Percentiles rank a stretch among this genome's conserved stretches.
phyloP scores from a whole-genome alignment of 2,113 vertebrate genomes.

The Forbesichthys agassizii region DNA sequence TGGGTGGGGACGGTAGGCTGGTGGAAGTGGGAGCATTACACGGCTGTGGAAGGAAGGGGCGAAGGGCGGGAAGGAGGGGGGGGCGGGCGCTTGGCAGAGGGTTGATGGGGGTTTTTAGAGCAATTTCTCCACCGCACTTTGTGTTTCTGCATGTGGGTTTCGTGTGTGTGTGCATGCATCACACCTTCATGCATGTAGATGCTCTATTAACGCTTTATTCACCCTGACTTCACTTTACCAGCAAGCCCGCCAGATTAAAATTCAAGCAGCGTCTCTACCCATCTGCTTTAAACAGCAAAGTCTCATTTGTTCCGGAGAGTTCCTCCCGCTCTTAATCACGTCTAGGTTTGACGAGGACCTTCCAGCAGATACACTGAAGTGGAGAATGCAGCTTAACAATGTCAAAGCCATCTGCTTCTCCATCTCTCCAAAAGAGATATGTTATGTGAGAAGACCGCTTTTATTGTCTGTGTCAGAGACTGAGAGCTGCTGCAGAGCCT shows the following conservation, averaged over 20 bases:
- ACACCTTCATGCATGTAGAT: conserved; percentile 4
- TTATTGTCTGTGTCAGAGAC: conserved; percentile 45
- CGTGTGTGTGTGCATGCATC: conserved; percentile 4
- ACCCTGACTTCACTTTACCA: conserved; percentile 28
- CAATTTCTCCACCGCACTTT: conserved; percentile 19
- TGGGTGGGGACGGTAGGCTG: neutral
- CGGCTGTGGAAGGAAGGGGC: neutral
- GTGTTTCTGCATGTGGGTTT: conserved; percentile 17
- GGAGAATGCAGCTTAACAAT: conserved; percentile 40
- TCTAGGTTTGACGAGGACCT: conserved; percentile 50
- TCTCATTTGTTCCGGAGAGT: conserved; percentile 32
- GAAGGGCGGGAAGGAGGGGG: neutral
- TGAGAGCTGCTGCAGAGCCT: conserved; percentile 50
- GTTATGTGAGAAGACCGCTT: conserved; percentile 48
- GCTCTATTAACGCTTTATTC: conserved; percentile 22
- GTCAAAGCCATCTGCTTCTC: conserved; percentile 54
- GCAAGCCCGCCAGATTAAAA: conserved; percentile 33
- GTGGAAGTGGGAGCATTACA: conserved; percentile 27
- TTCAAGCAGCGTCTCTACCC: conserved; percentile 39
- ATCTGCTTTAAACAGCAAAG: conserved; percentile 46
- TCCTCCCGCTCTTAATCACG: conserved; percentile 52
- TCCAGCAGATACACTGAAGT: conserved; percentile 45
- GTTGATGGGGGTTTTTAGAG: neutral
- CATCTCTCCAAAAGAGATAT: conserved; percentile 59
- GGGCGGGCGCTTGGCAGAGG: conserved; percentile 16